These are phyloP conservation scores for Talpa occidentalis DNA, from an alignment of 2,113 vertebrate species.

Conservation along the genomic window DNA sequence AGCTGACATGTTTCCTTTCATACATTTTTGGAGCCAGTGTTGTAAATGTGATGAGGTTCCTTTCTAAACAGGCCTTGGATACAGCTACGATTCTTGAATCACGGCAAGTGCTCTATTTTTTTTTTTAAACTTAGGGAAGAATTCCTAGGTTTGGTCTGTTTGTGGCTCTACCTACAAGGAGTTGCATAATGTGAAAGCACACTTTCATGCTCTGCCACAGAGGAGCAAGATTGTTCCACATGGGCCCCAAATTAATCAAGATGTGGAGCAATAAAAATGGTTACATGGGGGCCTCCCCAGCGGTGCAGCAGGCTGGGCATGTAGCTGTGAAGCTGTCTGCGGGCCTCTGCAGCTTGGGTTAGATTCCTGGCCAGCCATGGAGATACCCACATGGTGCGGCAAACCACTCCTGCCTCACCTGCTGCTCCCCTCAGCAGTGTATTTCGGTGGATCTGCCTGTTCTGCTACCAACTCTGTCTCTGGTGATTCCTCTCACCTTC, in stretches of 20 bases:
- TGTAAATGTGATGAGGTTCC: constrained; percentile 53
- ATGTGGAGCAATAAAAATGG: not conserved
- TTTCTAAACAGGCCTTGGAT: constrained; percentile 43
- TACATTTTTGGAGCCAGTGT: constrained; percentile 46
- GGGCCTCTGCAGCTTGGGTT: too few species aligned
- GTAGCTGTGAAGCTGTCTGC: too few species aligned
- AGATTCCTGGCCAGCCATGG: too few species aligned
- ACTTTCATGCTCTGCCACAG: not conserved
- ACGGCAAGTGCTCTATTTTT: constrained; percentile 57
- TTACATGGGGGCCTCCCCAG: too few species aligned
- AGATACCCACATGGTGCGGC: too few species aligned
- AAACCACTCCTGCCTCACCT: too few species aligned
- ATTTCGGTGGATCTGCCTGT: too few species aligned
- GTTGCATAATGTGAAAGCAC: not conserved
- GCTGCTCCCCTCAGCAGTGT: too few species aligned
- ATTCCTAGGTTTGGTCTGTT: constrained; percentile 35
- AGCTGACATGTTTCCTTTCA: constrained; percentile 65
- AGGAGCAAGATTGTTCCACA: not conserved
- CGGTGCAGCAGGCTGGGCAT: too few species aligned
- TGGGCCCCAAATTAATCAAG: constrained; percentile 8
- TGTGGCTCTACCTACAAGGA: not conserved
- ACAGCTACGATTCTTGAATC: not conserved
- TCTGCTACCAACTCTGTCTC: too few species aligned
- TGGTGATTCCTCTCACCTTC: too few species aligned
- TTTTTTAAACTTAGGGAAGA: constrained; percentile 67